Percentiles rank a stretch among this genome's conserved stretches.
phyloP scores from a whole-genome alignment of 2,888 invertebrate genomes.

The Spilosoma lubricipeda region DNA sequence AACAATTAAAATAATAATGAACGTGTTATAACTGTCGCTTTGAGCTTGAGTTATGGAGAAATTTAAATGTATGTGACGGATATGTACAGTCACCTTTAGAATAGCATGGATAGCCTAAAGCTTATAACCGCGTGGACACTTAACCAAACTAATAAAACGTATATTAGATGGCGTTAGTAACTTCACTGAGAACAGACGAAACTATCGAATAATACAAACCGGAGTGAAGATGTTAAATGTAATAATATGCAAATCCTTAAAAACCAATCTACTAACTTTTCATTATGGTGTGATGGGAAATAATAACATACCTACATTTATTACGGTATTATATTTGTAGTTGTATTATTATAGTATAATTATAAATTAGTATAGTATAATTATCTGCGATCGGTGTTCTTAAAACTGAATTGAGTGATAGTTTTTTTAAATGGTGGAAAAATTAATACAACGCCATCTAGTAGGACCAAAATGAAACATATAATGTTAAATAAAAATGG shows the following conservation, averaged over 20 bases:
- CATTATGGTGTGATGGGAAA: background rate
- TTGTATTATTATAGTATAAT: no score
- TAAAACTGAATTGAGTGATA: background rate
- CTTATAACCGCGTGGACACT: background rate
- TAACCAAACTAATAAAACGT: background rate
- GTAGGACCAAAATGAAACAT: background rate
- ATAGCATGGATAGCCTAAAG: background rate
- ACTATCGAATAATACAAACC: no score
- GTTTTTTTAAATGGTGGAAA: no score
- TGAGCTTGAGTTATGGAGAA: background rate
- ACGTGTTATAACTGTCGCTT: slow-evolving; percentile 1
- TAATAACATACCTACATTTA: background rate
- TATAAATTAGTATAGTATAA: no score
- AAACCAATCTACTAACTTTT: background rate
- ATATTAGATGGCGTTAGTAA: background rate
- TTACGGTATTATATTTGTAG: no score
- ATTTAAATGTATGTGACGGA: slow-evolving; percentile 12
- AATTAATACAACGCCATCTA: background rate
- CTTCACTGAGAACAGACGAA: no score
- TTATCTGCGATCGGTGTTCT: no score
- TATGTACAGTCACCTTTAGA: slow-evolving; percentile 10
- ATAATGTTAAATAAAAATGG: background rate
- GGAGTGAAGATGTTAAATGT: background rate
- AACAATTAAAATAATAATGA: background rate
- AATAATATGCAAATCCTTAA: no score